phyloP scores from a whole-genome alignment of 2,888 invertebrate genomes.

The Dasypogon diadema region DNA sequence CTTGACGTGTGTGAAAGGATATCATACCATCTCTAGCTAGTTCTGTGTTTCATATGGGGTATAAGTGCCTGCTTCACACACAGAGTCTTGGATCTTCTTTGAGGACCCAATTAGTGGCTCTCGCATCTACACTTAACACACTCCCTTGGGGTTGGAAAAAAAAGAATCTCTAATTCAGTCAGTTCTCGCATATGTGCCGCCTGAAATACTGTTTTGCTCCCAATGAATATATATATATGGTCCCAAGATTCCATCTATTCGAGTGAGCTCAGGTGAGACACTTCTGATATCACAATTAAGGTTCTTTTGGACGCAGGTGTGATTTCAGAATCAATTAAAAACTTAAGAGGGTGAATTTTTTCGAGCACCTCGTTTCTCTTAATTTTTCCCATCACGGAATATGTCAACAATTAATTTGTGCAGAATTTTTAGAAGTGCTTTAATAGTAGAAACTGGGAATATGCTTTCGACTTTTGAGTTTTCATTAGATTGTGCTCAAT shows the following conservation, averaged over 20 bases:
- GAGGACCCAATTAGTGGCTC: constrained; percentile 60
- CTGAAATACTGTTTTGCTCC: constrained; percentile 3
- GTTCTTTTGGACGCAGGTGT: constrained; percentile 55
- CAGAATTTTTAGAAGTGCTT: neutral
- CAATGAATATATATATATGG: neutral
- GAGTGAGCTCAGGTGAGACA: constrained; percentile 39
- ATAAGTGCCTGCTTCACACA: constrained; percentile 28
- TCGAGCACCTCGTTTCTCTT: constrained; percentile 36
- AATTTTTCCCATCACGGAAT: constrained; percentile 35
- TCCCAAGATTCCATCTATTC: constrained; percentile 34
- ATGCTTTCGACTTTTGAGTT: too few relatives aligned
- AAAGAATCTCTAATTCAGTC: constrained; percentile 40
- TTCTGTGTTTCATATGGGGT: constrained; percentile 41
- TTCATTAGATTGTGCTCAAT: too few relatives aligned
- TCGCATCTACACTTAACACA: constrained; percentile 54
- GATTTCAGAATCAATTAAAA: constrained; percentile 56
- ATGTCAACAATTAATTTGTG: constrained; percentile 53
- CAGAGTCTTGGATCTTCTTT: constrained; percentile 57
- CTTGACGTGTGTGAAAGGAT: constrained; percentile 47
- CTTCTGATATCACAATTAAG: constrained; percentile 55
- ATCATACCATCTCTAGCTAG: constrained; percentile 29
- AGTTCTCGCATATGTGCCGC: constrained; percentile 27
- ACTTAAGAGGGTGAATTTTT: constrained; percentile 53
- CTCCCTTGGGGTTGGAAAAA: constrained; percentile 39
- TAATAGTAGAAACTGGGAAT: too few relatives aligned